Evolutionary conservation across 2,113 vertebrate species (phyloP).

Genomic region (Axis porcinus): DNA sequence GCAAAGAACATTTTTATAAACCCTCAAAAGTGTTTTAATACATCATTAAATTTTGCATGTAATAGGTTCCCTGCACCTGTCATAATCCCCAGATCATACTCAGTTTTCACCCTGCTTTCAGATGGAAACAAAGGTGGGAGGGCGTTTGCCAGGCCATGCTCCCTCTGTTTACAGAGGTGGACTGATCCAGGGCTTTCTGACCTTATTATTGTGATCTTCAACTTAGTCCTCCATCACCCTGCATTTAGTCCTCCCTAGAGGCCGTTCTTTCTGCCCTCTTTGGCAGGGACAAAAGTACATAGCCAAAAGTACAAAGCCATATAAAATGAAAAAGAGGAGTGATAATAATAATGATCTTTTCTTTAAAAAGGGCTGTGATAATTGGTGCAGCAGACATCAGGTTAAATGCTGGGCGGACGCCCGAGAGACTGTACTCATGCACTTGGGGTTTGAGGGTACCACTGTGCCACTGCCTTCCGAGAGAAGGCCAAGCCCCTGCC

Average conservation of each 20-base stretch:
- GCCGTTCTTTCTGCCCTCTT: background rate
- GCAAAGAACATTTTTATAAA: background rate
- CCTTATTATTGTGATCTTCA: background rate
- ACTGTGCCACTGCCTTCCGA: background rate
- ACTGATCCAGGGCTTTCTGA: background rate
- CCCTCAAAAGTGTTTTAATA: background rate
- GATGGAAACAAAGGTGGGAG: background rate
- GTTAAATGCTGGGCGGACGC: background rate
- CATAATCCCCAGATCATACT: background rate
- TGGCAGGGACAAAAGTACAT: background rate
- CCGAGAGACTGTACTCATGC: background rate
- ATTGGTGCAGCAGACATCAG: background rate
- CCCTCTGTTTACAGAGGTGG: background rate
- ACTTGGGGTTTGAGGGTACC: background rate
- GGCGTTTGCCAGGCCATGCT: background rate
- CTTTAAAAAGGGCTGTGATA: background rate
- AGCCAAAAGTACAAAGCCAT: background rate
- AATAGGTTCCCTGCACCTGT: background rate
- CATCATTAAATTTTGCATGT: background rate
- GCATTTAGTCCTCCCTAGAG: background rate
- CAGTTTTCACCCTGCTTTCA: background rate
- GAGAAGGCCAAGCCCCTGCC: background rate
- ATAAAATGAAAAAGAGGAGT: background rate
- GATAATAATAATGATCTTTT: background rate
- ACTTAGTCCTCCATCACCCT: background rate